phyloP scores from a whole-genome alignment of 2,797 vertebrate genomes.

The Erethizon dorsatum region DNA sequence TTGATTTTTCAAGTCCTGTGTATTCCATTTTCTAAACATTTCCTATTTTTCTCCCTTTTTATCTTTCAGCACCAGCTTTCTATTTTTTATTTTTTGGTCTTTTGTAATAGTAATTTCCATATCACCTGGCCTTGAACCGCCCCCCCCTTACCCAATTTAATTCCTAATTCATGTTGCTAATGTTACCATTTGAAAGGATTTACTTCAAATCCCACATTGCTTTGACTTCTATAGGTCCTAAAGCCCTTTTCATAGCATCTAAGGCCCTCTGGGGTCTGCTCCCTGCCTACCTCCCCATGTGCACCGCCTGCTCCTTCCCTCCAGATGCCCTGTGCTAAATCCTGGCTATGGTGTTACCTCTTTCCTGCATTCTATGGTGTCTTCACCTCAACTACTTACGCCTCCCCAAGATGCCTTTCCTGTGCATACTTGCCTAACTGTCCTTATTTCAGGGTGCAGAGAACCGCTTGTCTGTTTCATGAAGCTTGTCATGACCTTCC shows the following conservation, averaged over 20 bases:
- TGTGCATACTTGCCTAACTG: neutral
- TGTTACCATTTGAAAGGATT: neutral
- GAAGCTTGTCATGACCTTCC: neutral
- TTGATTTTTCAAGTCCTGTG: neutral
- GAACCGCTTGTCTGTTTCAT: neutral
- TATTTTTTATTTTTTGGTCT: neutral
- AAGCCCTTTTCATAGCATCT: neutral
- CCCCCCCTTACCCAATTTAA: neutral
- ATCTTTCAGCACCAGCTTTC: neutral
- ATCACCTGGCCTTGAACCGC: neutral
- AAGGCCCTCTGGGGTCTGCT: neutral
- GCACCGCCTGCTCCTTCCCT: neutral
- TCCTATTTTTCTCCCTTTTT: neutral
- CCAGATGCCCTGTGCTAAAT: neutral
- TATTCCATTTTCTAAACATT: neutral
- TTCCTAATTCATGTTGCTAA: neutral
- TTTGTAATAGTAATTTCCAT: neutral
- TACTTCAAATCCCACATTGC: neutral
- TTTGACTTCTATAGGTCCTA: slow-evolving; percentile 3
- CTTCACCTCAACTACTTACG: neutral
- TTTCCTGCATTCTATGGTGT: neutral
- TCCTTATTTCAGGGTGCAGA: slow-evolving; percentile 7
- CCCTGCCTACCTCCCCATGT: neutral
- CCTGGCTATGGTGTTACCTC: neutral
- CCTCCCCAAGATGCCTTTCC: neutral